Evolutionary conservation across 2,888 invertebrate genomes (phyloP), one percentile per base, ranked within the genome.

Genomic region (Apodemia zela): DNA sequence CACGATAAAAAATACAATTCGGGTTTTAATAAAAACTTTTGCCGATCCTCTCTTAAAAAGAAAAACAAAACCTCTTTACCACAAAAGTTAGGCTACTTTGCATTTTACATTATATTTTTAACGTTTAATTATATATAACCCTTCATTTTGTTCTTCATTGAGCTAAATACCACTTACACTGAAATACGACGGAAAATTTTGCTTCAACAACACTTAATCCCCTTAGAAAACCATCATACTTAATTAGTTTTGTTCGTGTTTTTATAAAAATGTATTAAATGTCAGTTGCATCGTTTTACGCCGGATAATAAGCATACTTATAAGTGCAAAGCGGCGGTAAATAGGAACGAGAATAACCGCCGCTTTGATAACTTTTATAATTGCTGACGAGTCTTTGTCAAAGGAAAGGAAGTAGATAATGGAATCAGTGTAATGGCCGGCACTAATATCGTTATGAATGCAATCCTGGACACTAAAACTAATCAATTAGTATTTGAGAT

Each of bases 271-370:
- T 57, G 15, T 42, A 21, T 57, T 29, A 57, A 57, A 57, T 57
- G 57, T 29, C 57, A 29, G 57, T 29, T 57, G 57, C 57, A 57
- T 25, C 57, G 54, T 54, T 57, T 57, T 57, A 29, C 29, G 29
- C 29, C 13, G 54, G 54, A 25, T 59, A 49, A 64, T 64, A 60
- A 65, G 49, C 51, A 59, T 29, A 62, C 42, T 62, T 61, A 49
- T 11, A 38, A 42, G 51, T 62, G 59, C 51, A 60, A 29, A 49
- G 42, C 25, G 38, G 49, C 8, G 29, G 25, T 25, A 25, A 57
- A 25, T 25, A 51, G 45, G 58, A 63, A 62, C 58, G 62, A 33
- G 8, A 54, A 21, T 54, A 21, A 15, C 62, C 58, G 58, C 25
- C 58, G 58, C 59, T 59, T 33, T 42, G 62, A 29, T 45, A 13